Evolutionary conservation across 2,888 invertebrate species (phyloP).

Genomic region (Drosophila nr. perissopoda): DNA sequence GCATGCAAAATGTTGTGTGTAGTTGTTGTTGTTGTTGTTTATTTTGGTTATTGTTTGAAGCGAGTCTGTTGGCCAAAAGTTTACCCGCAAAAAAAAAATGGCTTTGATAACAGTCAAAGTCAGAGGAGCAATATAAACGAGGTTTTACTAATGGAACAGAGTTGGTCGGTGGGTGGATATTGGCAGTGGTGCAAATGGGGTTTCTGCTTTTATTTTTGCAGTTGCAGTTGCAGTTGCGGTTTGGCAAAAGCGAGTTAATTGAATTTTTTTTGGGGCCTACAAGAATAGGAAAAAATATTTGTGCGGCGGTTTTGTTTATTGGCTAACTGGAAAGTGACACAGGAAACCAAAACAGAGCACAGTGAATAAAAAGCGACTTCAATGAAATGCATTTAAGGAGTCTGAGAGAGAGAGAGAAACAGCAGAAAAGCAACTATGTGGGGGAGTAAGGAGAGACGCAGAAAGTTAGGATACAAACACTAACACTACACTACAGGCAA

Average conservation of each 20-base stretch:
- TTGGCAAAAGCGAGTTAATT: constrained; percentile 64
- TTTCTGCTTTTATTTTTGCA: not conserved
- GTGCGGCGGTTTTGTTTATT: constrained; percentile 21
- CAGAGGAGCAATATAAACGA: constrained; percentile 33
- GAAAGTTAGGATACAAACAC: too few relatives aligned
- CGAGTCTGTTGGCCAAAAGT: constrained; percentile 31
- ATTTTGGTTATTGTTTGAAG: not conserved
- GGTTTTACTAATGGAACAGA: not conserved
- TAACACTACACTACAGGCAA: not conserved
- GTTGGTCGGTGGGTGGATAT: not conserved
- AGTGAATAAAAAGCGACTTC: constrained; percentile 2
- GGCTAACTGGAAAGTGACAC: constrained; percentile 6
- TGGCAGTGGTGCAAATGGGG: not conserved
- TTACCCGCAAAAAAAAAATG: constrained; percentile 15
- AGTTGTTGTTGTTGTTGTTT: not conserved
- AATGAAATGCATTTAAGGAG: not conserved
- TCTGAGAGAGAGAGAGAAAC: not conserved
- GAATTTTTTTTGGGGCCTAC: constrained; percentile 60
- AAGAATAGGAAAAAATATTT: constrained; percentile 27
- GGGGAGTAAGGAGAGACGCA: not conserved
- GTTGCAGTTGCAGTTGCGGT: constrained; percentile 46
- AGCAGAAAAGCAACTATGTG: not conserved
- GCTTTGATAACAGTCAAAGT: constrained; percentile 3
- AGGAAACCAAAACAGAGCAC: not conserved
- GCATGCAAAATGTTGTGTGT: constrained; percentile 54